Percentiles rank a stretch among this genome's conserved stretches.
Evolutionary conservation across 2,797 vertebrate species (phyloP).

Genomic region (Eidolon dupreanum): DNA sequence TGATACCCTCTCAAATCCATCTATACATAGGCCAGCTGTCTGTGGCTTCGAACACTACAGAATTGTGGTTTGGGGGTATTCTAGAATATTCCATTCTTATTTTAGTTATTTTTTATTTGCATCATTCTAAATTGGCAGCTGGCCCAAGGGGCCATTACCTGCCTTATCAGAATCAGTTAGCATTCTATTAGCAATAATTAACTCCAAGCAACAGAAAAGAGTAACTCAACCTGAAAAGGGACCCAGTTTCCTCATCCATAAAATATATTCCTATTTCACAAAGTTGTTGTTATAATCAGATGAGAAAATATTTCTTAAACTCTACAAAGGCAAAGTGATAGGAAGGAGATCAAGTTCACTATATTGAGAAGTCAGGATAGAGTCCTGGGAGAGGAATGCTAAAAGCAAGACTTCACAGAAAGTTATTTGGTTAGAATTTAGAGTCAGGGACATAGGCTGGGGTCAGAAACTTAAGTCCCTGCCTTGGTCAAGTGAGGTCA

Average conservation of each 20-base stretch:
- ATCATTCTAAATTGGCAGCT: constrained; percentile 57
- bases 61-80: constrained; percentile 35
- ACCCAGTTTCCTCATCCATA: constrained; percentile 28
- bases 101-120: constrained; percentile 60
- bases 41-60: background rate
- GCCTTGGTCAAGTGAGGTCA: background rate
- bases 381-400: background rate
- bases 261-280: background rate
- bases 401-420: background rate
- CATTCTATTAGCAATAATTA: constrained; percentile 58
- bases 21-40: constrained; percentile 20
- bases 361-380: background rate
- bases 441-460: background rate
- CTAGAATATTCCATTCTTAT: constrained; percentile 42
- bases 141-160: constrained; percentile 35
- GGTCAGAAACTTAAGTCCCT: background rate
- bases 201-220: constrained; percentile 44
- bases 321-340: background rate
- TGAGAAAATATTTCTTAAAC: constrained; percentile 31
- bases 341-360: background rate
- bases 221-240: constrained; percentile 16
- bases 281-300: constrained; percentile 18
- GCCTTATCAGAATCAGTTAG: constrained; percentile 56
- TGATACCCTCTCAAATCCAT: background rate
- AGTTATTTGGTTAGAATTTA: background rate